Conservation (phyloP, 1,140 invertebrate species). For the Battus philenor region DNA sequence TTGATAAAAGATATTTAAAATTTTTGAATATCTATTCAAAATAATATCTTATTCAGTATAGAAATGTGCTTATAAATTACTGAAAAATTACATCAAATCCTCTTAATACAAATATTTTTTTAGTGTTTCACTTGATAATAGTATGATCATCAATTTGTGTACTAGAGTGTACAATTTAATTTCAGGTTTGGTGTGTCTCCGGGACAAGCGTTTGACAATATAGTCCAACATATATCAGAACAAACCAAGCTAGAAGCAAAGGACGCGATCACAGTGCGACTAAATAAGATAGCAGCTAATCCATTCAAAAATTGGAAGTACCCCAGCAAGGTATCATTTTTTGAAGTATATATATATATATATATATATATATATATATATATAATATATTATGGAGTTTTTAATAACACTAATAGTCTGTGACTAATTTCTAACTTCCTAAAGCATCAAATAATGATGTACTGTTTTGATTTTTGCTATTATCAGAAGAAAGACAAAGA, state of each 20-base stretch:
- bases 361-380: too few species aligned
- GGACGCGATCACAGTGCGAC: constrained; percentile 74
- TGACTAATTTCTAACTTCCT: background rate
- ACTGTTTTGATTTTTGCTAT: background rate
- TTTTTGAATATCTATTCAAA: too few species aligned
- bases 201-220: constrained; percentile 87
- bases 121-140: constrained; percentile 5
- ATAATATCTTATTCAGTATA: too few species aligned
- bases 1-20: too few species aligned
- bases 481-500: constrained; percentile 40
- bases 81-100: background rate
- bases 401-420: too few species aligned
- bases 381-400: too few species aligned
- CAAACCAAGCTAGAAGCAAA: constrained; percentile 79
- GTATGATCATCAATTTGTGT: too few species aligned
- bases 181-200: constrained; percentile 82
- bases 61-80: too few species aligned
- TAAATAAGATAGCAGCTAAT: constrained; percentile 83
- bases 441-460: background rate
- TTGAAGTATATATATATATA: too few species aligned
- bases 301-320: constrained; percentile 89
- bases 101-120: background rate
- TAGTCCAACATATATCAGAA: constrained; percentile 86
- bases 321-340: constrained; percentile 67
- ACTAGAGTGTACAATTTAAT: too few species aligned